These are phyloP conservation scores for Varecia variegata DNA, from an alignment of 2,797 vertebrate genomes.

Conservation along the genomic window DNA sequence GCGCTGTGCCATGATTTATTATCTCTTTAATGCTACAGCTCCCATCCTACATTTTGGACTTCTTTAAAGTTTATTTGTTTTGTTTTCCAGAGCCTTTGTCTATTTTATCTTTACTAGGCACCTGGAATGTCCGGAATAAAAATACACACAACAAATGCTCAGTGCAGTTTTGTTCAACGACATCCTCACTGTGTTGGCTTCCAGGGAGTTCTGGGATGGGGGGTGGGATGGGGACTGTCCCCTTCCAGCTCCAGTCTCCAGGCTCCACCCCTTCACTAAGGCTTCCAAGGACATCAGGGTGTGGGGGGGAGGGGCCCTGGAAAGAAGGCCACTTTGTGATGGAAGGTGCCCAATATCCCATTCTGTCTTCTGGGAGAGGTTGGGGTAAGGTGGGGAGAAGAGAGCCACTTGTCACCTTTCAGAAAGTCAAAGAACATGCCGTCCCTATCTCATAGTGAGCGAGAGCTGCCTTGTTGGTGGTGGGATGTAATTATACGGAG, in stretches of 20 bases:
- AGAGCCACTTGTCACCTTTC: neutral
- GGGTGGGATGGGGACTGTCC: neutral
- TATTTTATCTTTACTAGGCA: neutral
- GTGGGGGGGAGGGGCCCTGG: no score
- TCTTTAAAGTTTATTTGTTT: neutral
- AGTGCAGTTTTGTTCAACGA: neutral
- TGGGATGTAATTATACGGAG: accelerated
- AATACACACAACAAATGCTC: neutral
- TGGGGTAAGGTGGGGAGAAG: accelerated
- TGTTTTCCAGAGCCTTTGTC: neutral
- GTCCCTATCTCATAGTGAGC: accelerated
- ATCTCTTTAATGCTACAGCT: neutral
- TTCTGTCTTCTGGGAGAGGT: neutral
- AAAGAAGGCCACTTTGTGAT: neutral
- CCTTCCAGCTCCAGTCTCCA: accelerated
- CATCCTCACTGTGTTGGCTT: neutral
- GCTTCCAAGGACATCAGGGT: no score
- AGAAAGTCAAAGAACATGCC: accelerated
- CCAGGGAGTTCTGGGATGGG: neutral
- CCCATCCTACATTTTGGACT: accelerated
- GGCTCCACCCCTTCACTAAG: accelerated
- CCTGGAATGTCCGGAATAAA: neutral
- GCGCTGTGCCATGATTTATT: accelerated
- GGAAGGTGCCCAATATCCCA: accelerated
- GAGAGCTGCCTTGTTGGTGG: neutral